Evolutionary conservation across 1,140 invertebrate species (phyloP).

Genomic region (Drosophila jambulina): DNA sequence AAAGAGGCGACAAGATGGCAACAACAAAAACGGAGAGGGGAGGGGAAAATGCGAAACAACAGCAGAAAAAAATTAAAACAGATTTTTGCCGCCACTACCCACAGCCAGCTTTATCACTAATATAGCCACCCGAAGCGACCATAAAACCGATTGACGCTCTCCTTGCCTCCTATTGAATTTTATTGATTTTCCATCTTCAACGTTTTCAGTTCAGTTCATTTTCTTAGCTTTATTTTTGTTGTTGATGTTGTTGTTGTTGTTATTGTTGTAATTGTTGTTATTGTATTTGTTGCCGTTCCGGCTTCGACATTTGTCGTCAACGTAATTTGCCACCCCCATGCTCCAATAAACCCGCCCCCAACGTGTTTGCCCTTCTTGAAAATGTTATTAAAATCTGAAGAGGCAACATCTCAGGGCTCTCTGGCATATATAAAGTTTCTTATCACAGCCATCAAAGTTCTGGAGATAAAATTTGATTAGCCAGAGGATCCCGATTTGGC

Average conservation of each 20-base stretch:
- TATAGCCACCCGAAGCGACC: slow-evolving; percentile 53
- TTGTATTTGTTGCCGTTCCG: slow-evolving; percentile 5
- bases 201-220: slow-evolving; percentile 22
- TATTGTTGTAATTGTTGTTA: neutral
- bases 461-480: slow-evolving; percentile 44
- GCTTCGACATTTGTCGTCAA: slow-evolving; percentile 65
- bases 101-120: slow-evolving; percentile 41
- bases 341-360: slow-evolving; percentile 46
- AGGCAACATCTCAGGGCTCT: slow-evolving; percentile 15
- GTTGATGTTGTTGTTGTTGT: slow-evolving; percentile 2
- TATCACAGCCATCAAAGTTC: slow-evolving; percentile 30
- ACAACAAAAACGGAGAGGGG: neutral
- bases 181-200: slow-evolving; percentile 73
- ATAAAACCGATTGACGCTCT: slow-evolving; percentile 70
- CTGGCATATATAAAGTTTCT: slow-evolving; percentile 31
- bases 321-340: slow-evolving; percentile 63
- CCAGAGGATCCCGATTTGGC: neutral
- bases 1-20: slow-evolving; percentile 38
- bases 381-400: slow-evolving; percentile 54
- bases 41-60: slow-evolving; percentile 8
- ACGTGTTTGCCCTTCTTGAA: slow-evolving; percentile 43
- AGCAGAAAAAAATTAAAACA: slow-evolving; percentile 69
- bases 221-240: slow-evolving; percentile 8
- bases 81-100: slow-evolving; percentile 61
- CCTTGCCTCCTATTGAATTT: slow-evolving; percentile 72